These are phyloP conservation scores for Pocillopora meandrina DNA, from an alignment of 92 coral and sea anemone species.

Conservation along the genomic window DNA sequence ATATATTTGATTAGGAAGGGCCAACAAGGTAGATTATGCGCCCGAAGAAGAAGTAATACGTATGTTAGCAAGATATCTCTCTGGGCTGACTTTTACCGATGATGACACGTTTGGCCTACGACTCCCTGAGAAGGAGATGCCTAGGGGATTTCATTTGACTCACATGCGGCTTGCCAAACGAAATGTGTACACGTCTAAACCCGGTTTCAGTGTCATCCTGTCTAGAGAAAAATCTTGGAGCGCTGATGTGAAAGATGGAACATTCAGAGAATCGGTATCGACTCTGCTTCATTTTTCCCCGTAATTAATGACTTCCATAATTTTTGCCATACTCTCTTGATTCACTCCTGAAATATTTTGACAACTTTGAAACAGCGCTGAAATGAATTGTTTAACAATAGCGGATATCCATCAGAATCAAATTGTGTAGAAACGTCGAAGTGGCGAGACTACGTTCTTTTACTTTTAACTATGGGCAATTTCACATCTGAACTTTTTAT, in stretches of 20 bases:
- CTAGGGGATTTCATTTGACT: constrained; percentile 6
- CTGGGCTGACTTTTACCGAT: background rate
- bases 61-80: background rate
- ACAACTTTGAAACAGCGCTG: no score
- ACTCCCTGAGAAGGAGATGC: background rate
- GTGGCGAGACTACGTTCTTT: no score
- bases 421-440: no score
- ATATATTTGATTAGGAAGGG: background rate
- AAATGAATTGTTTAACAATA: no score
- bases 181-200: background rate
- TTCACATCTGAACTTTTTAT: no score
- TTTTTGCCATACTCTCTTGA: background rate
- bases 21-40: background rate
- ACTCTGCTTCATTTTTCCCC: background rate
- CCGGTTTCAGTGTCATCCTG: constrained; percentile 2
- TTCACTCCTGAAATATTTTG: no score
- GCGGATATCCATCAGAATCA: no score
- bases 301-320: background rate
- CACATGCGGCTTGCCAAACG: constrained; percentile 18
- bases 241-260: no score
- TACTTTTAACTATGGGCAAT: no score
- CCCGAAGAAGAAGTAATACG: background rate
- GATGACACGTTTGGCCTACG: background rate
- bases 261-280: background rate
- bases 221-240: constrained; percentile 27